Conservation (phyloP, 2,113 vertebrate genomes). For the Kryptolebias marmoratus region DNA sequence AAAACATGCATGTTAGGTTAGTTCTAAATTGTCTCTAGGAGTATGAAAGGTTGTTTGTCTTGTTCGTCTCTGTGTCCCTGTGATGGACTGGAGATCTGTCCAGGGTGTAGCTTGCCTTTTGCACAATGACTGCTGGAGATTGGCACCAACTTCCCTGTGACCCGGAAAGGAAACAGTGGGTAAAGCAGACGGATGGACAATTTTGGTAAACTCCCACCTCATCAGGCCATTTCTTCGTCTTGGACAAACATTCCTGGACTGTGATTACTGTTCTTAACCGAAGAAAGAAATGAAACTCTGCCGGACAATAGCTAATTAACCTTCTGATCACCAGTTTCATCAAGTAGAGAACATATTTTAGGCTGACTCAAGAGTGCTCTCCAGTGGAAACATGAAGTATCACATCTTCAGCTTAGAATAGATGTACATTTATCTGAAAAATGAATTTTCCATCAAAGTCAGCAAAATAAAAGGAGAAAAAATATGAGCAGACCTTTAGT, state of each 20-base stretch:
- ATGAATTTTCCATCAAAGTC: constrained; percentile 14
- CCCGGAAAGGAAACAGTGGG: too few species aligned
- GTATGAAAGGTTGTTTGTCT: too few species aligned
- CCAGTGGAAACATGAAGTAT: constrained; percentile 43
- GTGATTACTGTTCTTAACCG: background rate
- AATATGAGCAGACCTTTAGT: constrained; percentile 14
- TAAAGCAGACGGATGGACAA: too few species aligned
- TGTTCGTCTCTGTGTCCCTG: too few species aligned
- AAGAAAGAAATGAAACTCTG: constrained; percentile 7
- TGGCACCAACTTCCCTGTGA: too few species aligned
- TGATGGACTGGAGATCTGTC: too few species aligned
- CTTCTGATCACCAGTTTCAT: constrained; percentile 13
- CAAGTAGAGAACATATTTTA: constrained; percentile 15
- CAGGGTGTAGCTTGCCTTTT: too few species aligned
- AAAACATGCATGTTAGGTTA: too few species aligned
- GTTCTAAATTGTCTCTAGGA: too few species aligned
- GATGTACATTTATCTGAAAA: constrained; percentile 19
- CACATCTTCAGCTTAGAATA: background rate
- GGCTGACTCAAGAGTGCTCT: constrained; percentile 46
- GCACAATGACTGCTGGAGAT: too few species aligned
- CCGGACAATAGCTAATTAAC: constrained; percentile 17
- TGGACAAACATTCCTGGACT: background rate
- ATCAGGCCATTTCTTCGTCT: background rate
- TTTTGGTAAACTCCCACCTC: constrained; percentile 15
- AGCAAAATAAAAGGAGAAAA: background rate